These are phyloP conservation scores for Drosophila ironensis DNA, from an alignment of 1,140 invertebrate genomes.

Conservation along the genomic window DNA sequence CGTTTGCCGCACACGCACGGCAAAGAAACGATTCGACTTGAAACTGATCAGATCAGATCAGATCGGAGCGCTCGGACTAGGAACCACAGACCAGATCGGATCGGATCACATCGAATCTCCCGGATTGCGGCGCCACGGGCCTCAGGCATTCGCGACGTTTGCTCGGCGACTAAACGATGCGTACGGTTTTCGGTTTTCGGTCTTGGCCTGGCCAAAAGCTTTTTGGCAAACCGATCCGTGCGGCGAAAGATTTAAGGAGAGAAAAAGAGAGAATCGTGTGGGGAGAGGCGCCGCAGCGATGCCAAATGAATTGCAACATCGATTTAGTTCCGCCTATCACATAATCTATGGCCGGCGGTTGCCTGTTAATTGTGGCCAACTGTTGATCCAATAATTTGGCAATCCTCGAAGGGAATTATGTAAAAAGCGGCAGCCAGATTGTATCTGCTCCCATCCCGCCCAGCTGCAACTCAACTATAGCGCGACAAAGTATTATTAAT, in stretches of 20 bases:
- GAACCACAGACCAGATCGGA: constrained; percentile 21
- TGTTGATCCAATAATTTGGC: constrained; percentile 52
- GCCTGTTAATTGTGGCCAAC: constrained; percentile 22
- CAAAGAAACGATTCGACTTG: constrained; percentile 29
- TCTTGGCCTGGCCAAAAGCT: constrained; percentile 23
- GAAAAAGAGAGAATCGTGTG: constrained; percentile 17
- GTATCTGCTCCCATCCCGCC: constrained; percentile 10
- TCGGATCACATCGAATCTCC: constrained; percentile 54
- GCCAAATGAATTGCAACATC: constrained; percentile 49
- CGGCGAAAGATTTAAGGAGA: not conserved
- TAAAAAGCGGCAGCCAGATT: constrained; percentile 31
- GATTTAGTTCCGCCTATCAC: constrained; percentile 34
- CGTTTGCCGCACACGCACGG: constrained; percentile 18
- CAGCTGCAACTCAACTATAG: constrained; percentile 62
- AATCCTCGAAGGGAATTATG: constrained; percentile 48
- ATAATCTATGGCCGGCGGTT: constrained; percentile 33
- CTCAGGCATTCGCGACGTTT: constrained; percentile 65
- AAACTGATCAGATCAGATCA: constrained; percentile 25
- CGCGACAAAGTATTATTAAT: constrained; percentile 73
- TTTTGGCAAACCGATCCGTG: constrained; percentile 27
- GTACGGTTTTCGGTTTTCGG: constrained; percentile 27
- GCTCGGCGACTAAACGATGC: constrained; percentile 59
- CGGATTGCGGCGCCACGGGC: constrained; percentile 39
- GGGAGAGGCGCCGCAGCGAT: too few species aligned
- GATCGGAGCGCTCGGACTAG: not conserved